phyloP scores from a whole-genome alignment of 2,113 vertebrate genomes.

The Sisor rabdophorus region DNA sequence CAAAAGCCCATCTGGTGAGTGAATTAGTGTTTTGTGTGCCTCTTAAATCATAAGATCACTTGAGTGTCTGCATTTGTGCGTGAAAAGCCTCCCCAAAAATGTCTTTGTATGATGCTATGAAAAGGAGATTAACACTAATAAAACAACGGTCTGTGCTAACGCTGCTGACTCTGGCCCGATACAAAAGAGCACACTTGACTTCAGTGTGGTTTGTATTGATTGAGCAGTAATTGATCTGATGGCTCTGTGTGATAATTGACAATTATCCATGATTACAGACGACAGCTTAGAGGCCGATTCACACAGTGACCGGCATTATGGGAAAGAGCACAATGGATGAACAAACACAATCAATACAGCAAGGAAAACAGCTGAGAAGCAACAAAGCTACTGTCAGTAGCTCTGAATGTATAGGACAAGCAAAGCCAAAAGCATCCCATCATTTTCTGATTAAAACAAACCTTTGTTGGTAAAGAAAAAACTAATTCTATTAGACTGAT shows the following conservation, averaged over 20 bases:
- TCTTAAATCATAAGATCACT: conserved; percentile 8
- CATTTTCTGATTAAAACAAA: conserved; percentile 20
- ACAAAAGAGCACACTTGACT: conserved; percentile 16
- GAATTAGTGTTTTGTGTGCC: conserved; percentile 28
- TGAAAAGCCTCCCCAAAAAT: conserved; percentile 49
- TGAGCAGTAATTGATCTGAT: conserved; percentile 75
- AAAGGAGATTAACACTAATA: conserved; percentile 31
- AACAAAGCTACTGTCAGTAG: conserved; percentile 24
- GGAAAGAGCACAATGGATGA: conserved; percentile 68
- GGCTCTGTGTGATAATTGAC: conserved; percentile 80
- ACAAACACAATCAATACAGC: conserved; percentile 68
- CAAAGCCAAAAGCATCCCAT: conserved; percentile 25
- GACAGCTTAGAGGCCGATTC: conserved; percentile 72
- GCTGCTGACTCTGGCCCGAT: background rate
- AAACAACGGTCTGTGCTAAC: conserved; percentile 20
- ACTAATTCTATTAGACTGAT: conserved; percentile 18
- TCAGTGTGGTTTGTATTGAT: conserved; percentile 62
- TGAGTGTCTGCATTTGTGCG: background rate
- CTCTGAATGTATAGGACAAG: conserved; percentile 6
- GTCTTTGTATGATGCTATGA: conserved; percentile 53
- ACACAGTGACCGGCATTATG: conserved; percentile 73
- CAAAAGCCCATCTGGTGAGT: conserved; percentile 55
- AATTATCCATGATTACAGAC: conserved; percentile 80
- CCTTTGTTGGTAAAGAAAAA: conserved; percentile 20
- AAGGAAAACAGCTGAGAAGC: conserved; percentile 60